A percentile compares a stretch with the other conserved stretches of the same genome.
phyloP scores from a whole-genome alignment of 2,888 invertebrate genomes.

The Frankliniella fusca region DNA sequence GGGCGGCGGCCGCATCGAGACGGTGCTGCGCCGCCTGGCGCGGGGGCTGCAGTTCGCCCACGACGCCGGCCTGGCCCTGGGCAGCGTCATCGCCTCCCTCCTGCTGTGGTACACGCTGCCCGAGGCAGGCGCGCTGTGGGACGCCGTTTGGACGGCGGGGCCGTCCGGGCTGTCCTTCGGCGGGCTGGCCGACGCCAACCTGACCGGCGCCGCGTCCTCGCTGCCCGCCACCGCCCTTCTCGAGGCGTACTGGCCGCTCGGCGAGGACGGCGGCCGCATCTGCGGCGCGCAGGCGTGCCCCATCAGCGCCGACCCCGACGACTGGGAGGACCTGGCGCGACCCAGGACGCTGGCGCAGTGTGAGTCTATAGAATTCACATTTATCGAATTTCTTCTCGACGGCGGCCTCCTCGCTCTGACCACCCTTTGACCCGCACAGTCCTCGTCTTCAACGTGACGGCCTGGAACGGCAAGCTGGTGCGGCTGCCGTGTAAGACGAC shows the following conservation, averaged over 20 bases:
- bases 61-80: conserved; percentile 56
- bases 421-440: not conserved
- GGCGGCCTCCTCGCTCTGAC: not conserved
- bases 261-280: conserved; percentile 43
- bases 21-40: conserved; percentile 50
- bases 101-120: conserved; percentile 43
- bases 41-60: conserved; percentile 56
- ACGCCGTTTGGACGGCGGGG: not conserved
- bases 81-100: conserved; percentile 53
- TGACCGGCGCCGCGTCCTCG: conserved; percentile 20
- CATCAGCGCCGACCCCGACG: not conserved
- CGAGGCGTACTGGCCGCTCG: not conserved
- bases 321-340: not conserved
- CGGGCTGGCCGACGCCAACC: conserved; percentile 24
- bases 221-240: not conserved
- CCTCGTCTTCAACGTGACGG: conserved; percentile 14
- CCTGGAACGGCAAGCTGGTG: not conserved
- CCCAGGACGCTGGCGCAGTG: not conserved
- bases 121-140: not conserved
- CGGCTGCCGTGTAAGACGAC: conserved; percentile 46
- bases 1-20: conserved; percentile 36
- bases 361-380: not conserved
- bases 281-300: conserved; percentile 46
- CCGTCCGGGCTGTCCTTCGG: not conserved
- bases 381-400: not conserved